Conservation (phyloP, 2,888 invertebrate species). For the Calameuta idolon region DNA sequence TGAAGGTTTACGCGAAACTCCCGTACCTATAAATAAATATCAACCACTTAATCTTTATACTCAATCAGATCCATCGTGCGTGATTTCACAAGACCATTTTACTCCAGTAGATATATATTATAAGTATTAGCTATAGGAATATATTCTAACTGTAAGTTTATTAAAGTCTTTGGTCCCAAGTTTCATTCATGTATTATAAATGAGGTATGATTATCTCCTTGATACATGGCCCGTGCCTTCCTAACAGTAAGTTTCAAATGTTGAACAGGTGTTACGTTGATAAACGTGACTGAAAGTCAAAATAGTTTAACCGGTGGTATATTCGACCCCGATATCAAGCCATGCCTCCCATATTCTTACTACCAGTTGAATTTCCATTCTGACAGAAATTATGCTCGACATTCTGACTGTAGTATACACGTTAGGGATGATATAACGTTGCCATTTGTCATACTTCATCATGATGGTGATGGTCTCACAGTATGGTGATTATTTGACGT, state of each 20-base stretch:
- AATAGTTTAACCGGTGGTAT: neutral
- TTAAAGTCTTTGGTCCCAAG: neutral
- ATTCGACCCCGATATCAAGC: neutral
- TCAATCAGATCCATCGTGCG: neutral
- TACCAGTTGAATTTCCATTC: neutral
- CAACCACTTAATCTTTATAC: conserved; percentile 25
- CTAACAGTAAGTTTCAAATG: neutral
- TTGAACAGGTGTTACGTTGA: neutral
- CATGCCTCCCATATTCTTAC: neutral
- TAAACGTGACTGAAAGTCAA: neutral
- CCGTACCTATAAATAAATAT: conserved; percentile 47
- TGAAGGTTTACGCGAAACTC: conserved; percentile 35
- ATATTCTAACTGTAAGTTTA: neutral
- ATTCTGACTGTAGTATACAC: neutral
- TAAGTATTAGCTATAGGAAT: neutral
- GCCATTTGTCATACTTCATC: neutral
- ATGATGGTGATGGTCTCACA: neutral
- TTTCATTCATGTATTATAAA: neutral
- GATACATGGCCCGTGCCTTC: neutral
- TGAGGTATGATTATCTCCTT: neutral
- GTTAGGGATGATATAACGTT: neutral
- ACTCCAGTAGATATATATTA: neutral
- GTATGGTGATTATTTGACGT: neutral
- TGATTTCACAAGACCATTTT: neutral
- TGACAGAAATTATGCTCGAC: neutral